Evolutionary conservation across 2,113 vertebrate genomes (phyloP).

Genomic region (Pseudorhombus dupliciocellatus): DNA sequence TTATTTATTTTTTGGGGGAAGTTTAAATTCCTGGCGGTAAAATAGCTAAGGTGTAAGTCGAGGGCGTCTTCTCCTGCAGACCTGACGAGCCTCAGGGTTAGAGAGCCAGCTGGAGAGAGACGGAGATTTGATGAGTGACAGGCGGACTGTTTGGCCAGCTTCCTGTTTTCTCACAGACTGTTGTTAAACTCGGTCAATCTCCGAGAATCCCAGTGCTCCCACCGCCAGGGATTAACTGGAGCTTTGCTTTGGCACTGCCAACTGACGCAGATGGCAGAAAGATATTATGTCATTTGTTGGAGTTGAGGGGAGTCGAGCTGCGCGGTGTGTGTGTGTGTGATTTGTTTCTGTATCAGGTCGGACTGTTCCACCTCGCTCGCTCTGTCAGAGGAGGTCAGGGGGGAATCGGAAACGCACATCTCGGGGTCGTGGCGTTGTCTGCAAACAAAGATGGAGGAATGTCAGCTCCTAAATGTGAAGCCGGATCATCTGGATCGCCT

Average conservation of each 20-base stretch:
- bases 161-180: slow-evolving; percentile 64
- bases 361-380: background rate
- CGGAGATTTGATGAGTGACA: slow-evolving; percentile 25
- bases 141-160: slow-evolving; percentile 32
- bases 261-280: slow-evolving; percentile 56
- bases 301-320: slow-evolving; percentile 16
- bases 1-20: background rate
- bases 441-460: too few species aligned
- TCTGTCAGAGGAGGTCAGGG: background rate
- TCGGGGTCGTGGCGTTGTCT: too few species aligned
- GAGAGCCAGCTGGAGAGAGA: background rate
- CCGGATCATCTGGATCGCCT: too few species aligned
- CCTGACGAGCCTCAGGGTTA: slow-evolving; percentile 7
- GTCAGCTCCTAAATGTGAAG: too few species aligned
- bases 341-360: background rate
- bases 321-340: background rate
- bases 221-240: slow-evolving; percentile 61
- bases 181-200: slow-evolving; percentile 70
- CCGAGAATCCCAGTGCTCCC: slow-evolving; percentile 57
- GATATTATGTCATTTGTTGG: slow-evolving; percentile 58
- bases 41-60: background rate
- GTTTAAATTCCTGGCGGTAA: background rate
- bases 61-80: background rate
- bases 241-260: slow-evolving; percentile 49
- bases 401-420: background rate